These are phyloP conservation scores for Drosophila albomicans DNA, from an alignment of 1,140 invertebrate species.

Conservation along the genomic window DNA sequence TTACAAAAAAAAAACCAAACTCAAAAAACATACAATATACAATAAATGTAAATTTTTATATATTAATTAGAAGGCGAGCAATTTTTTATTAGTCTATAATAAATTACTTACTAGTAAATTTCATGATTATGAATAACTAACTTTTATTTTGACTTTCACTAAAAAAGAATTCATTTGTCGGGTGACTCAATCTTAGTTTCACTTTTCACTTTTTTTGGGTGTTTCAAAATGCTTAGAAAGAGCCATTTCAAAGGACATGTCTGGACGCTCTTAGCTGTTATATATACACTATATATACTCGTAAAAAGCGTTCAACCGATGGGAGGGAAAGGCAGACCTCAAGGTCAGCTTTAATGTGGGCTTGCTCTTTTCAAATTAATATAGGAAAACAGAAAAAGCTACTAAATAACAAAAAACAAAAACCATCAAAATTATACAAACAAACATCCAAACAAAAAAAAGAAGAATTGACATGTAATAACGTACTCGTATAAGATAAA, in stretches of 20 bases:
- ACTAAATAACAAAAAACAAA: constrained; percentile 3
- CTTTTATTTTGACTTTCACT: neutral
- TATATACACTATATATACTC: constrained; percentile 45
- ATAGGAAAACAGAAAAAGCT: neutral
- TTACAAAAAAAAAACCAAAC: neutral
- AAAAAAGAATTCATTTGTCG: neutral
- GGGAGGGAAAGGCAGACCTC: neutral
- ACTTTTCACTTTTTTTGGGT: constrained; percentile 16
- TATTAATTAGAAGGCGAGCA: constrained; percentile 13
- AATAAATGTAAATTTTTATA: neutral
- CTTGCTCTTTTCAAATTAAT: constrained; percentile 3
- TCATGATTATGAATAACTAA: no score
- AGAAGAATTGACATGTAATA: constrained; percentile 23
- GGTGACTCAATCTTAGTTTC: neutral
- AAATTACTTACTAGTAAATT: constrained; percentile 3
- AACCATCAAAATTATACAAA: constrained; percentile 25
- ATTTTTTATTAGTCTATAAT: constrained; percentile 14
- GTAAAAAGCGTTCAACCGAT: constrained; percentile 8
- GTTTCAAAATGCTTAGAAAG: constrained; percentile 23
- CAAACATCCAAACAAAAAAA: neutral
- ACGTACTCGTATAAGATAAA: constrained; percentile 28
- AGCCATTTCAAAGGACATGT: constrained; percentile 19
- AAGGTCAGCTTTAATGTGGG: constrained; percentile 30
- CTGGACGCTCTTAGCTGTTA: constrained; percentile 37
- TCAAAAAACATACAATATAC: neutral